These are phyloP conservation scores for Corydoras maculifer DNA, from an alignment of 2,113 vertebrate species.

Conservation along the genomic window DNA sequence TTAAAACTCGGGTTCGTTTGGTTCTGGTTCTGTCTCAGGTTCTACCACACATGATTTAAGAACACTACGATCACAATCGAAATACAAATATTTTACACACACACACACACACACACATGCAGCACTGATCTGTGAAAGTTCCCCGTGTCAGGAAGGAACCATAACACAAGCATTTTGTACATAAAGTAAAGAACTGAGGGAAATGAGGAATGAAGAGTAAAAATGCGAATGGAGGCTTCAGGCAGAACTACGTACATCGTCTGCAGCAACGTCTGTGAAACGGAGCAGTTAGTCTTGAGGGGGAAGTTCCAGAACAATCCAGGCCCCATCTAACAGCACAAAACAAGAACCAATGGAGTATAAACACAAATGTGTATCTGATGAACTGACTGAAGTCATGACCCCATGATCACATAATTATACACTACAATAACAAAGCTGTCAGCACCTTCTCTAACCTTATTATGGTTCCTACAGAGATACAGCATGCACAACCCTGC, in stretches of 20 bases:
- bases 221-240: conserved; percentile 39
- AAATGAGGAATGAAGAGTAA: conserved; percentile 46
- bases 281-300: conserved; percentile 62
- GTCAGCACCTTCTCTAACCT: no score
- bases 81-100: no score
- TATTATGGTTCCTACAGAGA: no score
- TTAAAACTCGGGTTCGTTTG: no score
- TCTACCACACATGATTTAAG: no score
- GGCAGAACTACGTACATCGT: conserved; percentile 62
- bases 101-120: no score
- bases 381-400: conserved; percentile 9
- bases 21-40: no score
- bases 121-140: no score
- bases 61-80: no score
- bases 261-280: conserved; percentile 66
- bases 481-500: no score
- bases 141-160: not conserved
- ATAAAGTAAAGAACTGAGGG: conserved; percentile 20
- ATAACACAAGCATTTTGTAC: not conserved
- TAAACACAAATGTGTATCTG: conserved; percentile 26
- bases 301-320: conserved; percentile 68
- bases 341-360: conserved; percentile 44
- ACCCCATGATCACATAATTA: no score
- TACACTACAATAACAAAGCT: no score
- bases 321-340: conserved; percentile 64